Evolutionary conservation across 2,888 invertebrate species (phyloP), one percentile per base, ranked within the genome.

Genomic region (Sialis lutaria): DNA sequence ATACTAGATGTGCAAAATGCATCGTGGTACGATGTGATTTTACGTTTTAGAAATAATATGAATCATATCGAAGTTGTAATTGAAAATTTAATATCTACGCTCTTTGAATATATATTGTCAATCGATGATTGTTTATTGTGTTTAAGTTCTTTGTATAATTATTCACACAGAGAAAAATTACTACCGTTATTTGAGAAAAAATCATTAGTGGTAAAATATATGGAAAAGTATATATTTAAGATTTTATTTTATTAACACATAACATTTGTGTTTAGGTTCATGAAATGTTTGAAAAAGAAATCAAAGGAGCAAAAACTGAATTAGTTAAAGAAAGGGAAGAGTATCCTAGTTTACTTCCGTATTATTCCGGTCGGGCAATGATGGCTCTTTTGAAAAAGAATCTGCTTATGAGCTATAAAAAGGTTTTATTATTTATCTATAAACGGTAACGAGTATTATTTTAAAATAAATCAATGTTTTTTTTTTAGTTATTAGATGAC

Each of bases 111-210:
- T 6, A 75, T 87, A 6, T 80, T 79, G 45, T 85, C 85, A 53
- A 77, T 89, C 0, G 85, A 86, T 55, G 86, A 89, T 57, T 86
- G 82, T 0, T 72, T 92, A 6, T 78, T 86, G 50, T 74, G 82
- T 1, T 67, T 92, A 5, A 83, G 77, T 54, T 77, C 82, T 0
- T 75, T 89, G 55, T 75, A 83, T 58, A 84, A 83, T 59, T 87
- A 85, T 55, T 78, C 83, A 1, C 77, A 78, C 52, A 72, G 90
- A 46, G 78, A 81, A 56, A 81, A 78, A 9, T 68, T 90, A 45
- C 75, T 74, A 31, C 69, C 75, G 1, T 67, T 82, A 1, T 84
- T 85, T 58, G 75, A 82, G 51, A 69, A 82, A 82, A 60, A 80
- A 79, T 8, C 68, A 73, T 43, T 65, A 72, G 50, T 80, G 80